These are phyloP conservation scores for Syritta pipiens DNA, from an alignment of 2,888 invertebrate genomes.

Conservation along the genomic window DNA sequence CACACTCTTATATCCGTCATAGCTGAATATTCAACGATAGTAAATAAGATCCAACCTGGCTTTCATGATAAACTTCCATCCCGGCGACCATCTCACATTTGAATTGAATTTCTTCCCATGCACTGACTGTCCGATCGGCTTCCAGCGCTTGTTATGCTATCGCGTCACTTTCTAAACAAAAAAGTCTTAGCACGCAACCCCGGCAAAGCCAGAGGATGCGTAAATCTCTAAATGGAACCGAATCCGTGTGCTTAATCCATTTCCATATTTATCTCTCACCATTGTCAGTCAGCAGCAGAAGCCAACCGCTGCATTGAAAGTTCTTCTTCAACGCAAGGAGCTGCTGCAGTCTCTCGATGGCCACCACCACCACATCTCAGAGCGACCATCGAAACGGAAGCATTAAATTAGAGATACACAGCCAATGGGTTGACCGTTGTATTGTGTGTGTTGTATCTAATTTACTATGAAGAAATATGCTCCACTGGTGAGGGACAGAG, in stretches of 20 bases:
- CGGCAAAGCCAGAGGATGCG: constrained; percentile 40
- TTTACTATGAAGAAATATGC: constrained; percentile 57
- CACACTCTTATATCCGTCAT: too few relatives aligned
- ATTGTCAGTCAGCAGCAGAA: constrained; percentile 45
- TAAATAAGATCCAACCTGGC: too few relatives aligned
- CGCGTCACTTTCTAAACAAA: constrained; percentile 46
- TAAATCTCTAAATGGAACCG: constrained; percentile 59
- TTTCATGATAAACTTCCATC: too few relatives aligned
- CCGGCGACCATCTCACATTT: too few relatives aligned
- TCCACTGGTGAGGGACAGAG: background rate
- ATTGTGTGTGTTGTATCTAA: constrained; percentile 63
- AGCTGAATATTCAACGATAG: too few relatives aligned
- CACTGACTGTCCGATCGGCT: too few relatives aligned
- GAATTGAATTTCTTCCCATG: too few relatives aligned
- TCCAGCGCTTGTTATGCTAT: too few relatives aligned
- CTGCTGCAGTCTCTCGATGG: too few relatives aligned
- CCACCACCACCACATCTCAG: constrained; percentile 23
- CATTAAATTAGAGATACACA: constrained; percentile 67
- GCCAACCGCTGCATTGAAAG: background rate
- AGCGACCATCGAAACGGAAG: constrained; percentile 67
- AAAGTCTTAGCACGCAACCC: constrained; percentile 46
- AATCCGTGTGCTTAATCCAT: constrained; percentile 62
- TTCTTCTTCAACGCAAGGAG: constrained; percentile 1
- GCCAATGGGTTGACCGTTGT: constrained; percentile 66
- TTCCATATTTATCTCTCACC: constrained; percentile 63